phyloP scores from a whole-genome alignment of 2,797 vertebrate species.

The Streptopelia turtur region DNA sequence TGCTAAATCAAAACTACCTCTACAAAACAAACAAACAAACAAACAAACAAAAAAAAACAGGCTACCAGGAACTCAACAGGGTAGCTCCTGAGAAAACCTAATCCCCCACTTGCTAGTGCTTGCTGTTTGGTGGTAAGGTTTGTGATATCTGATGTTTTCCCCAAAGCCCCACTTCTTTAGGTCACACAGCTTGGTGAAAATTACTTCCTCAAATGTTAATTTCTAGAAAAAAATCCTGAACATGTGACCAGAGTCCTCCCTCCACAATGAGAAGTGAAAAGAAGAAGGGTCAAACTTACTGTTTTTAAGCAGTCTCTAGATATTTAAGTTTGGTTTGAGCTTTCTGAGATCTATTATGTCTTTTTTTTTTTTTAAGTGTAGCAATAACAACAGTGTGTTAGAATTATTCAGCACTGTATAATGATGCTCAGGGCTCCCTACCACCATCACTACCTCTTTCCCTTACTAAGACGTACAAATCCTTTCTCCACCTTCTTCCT shows the following conservation, averaged over 20 bases:
- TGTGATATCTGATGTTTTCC: background rate
- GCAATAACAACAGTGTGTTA: accelerated
- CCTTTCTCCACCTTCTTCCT: background rate
- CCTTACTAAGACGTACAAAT: background rate
- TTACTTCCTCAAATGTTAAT: slow-evolving; percentile 13
- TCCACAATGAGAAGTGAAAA: background rate
- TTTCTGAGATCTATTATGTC: background rate
- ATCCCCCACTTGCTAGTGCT: background rate
- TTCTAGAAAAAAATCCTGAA: background rate
- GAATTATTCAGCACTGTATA: background rate
- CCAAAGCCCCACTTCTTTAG: background rate
- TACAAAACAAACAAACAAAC: background rate
- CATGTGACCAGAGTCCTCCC: background rate
- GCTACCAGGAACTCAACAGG: background rate
- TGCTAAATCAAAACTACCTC: slow-evolving; percentile 5
- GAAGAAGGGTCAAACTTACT: background rate
- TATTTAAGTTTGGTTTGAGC: background rate
- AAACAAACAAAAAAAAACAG: background rate
- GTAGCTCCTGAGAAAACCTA: background rate
- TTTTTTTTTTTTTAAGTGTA: background rate
- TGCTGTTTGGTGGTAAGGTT: background rate
- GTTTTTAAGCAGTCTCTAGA: background rate
- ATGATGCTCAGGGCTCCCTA: background rate
- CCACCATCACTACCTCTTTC: background rate
- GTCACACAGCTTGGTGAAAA: background rate